phyloP scores from a whole-genome alignment of 1,140 invertebrate species.

The Pectinophora gossypiella region DNA sequence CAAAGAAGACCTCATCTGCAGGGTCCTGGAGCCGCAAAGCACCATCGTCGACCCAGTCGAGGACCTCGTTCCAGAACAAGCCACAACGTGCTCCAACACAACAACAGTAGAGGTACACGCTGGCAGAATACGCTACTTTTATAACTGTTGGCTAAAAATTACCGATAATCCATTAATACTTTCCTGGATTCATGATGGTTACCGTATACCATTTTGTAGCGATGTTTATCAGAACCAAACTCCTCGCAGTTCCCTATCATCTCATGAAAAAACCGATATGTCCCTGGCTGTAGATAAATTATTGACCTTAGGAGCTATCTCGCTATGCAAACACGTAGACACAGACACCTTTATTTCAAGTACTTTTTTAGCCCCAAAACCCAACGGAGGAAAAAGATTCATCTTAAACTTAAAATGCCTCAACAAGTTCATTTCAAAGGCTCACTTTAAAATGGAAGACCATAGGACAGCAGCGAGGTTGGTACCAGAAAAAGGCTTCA shows the following conservation, averaged over 20 bases:
- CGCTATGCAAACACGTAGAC: not conserved
- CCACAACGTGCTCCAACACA: not conserved
- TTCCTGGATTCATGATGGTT: not conserved
- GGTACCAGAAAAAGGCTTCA: constrained; percentile 4
- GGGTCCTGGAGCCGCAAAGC: too few relatives aligned
- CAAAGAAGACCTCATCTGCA: not conserved
- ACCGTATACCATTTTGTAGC: not conserved
- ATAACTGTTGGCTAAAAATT: not conserved
- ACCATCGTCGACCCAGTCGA: too few relatives aligned
- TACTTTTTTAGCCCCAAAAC: constrained; percentile 13
- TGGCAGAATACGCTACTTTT: constrained; percentile 3
- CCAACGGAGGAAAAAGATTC: constrained; percentile 10
- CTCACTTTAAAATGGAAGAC: constrained; percentile 13
- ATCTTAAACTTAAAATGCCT: constrained; percentile 17
- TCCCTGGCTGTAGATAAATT: not conserved
- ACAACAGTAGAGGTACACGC: not conserved
- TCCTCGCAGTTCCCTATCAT: not conserved
- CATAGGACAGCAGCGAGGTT: constrained; percentile 4
- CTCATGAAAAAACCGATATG: not conserved
- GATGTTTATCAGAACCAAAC: not conserved
- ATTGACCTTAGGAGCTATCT: not conserved
- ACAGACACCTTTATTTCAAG: constrained; percentile 11
- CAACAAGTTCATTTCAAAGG: constrained; percentile 9
- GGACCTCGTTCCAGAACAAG: not conserved
- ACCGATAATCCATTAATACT: constrained; percentile 2